Evolutionary conservation across 2,797 vertebrate species (phyloP), one percentile per base, ranked within the genome.

Genomic region (Crax fasciolata): DNA sequence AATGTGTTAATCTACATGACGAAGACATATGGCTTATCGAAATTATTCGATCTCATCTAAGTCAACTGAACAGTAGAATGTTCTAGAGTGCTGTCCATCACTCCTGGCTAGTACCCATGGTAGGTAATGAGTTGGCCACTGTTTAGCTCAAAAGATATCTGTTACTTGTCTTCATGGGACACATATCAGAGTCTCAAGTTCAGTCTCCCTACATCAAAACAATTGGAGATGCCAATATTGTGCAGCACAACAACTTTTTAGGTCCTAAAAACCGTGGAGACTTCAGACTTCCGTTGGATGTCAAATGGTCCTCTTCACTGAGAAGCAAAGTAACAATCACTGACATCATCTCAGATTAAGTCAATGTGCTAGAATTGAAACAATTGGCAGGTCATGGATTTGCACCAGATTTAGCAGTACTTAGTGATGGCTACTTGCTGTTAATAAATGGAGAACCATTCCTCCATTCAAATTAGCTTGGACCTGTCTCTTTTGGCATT

Each of bases 231-330:
- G 25, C 5, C 38, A 23, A 23, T n/a, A 61, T 8, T 70, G 28
- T 1, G 1, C 15, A 58, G 39, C 49, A 58, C 16, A 73, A 27
- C 19, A 10, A 49, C 0, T 1, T 48, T 58, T 77, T 46, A 71
- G 25, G 14, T 63, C 32, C 27, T 76, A 17, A 35, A 59, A 71
- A 39, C 20, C 24, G 19, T 44, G 32, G 6, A 54, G 11, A 38
- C 44, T 82, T 38, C 32, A 76, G 54, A 62, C 11, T 84, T 38
- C 19, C 4, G 30, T 17, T 10, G 5, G 18, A 62, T 38, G 68
- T 44, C 49, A 73, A 89, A 59, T 5, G 5, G 10, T 74, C 28
- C 18, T n/a, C 13, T 76, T 20, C n/a, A 49, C 28, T n/a, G 27
- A 74, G 52, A 79, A 86, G 21, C 4, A 41, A 89, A 59, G 39